These are phyloP conservation scores for Silurus aristotelis DNA, from an alignment of 2,797 vertebrate genomes.

Conservation along the genomic window DNA sequence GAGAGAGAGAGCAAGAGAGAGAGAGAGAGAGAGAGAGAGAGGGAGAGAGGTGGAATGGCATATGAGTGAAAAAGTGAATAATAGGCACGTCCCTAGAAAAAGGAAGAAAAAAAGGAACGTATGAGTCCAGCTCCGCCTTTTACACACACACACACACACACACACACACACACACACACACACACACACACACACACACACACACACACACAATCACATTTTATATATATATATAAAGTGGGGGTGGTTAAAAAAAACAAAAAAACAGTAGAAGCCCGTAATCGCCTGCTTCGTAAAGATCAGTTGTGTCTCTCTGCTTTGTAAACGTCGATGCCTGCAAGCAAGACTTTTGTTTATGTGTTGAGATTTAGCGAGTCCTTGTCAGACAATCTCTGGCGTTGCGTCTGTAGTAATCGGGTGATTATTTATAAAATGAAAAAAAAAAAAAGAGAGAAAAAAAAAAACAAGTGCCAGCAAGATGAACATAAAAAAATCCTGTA, in stretches of 20 bases:
- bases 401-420: conserved; percentile 14
- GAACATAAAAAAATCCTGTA: no score
- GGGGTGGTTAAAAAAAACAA: neutral
- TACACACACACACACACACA: no score
- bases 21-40: conserved; percentile 37
- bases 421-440: neutral
- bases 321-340: conserved; percentile 20
- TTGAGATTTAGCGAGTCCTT: neutral
- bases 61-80: conserved; percentile 50
- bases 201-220: no score
- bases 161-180: no score
- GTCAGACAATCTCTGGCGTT: neutral
- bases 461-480: neutral
- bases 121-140: conserved; percentile 54
- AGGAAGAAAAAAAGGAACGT: conserved; percentile 9
- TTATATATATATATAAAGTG: neutral
- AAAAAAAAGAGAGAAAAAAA: neutral
- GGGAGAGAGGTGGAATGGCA: neutral
- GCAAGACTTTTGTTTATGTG: neutral
- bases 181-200: no score
- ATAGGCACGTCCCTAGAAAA: conserved; percentile 32
- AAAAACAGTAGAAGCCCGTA: neutral
- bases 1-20: conserved; percentile 45
- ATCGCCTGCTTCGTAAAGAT: conserved; percentile 37
- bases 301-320: conserved; percentile 33